Conservation (phyloP, 2,888 invertebrate genomes). For the Monoplex corrugatus region DNA sequence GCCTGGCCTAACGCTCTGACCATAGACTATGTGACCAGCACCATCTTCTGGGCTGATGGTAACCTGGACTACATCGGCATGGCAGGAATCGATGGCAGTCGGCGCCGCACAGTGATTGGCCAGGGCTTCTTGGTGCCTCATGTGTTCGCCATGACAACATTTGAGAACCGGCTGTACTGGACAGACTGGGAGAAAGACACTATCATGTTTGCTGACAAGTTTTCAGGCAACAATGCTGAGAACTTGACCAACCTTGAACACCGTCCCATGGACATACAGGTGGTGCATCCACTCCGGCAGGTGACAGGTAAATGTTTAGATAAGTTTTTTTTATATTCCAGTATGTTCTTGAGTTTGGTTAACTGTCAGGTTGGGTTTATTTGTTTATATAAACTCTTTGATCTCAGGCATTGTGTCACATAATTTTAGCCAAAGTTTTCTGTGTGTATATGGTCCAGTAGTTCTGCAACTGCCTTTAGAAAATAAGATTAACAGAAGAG, state of each 20-base stretch:
- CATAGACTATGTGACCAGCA: slow-evolving; percentile 96
- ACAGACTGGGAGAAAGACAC: slow-evolving; percentile 99
- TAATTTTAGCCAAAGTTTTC: no score
- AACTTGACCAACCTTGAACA: slow-evolving; percentile 82
- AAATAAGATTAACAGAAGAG: no score
- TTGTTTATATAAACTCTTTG: no score
- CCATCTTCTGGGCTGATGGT: slow-evolving; percentile 98
- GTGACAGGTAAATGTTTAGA: slow-evolving; percentile 73
- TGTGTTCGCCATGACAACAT: slow-evolving; percentile 92
- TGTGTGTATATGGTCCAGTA: no score
- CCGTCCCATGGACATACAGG: slow-evolving; percentile 94
- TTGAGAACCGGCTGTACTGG: slow-evolving; percentile 94
- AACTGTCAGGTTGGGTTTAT: no score
- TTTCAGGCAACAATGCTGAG: slow-evolving; percentile 86
- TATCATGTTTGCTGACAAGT: slow-evolving; percentile 95
- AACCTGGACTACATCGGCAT: slow-evolving; percentile 97
- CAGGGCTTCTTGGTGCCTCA: slow-evolving; percentile 84
- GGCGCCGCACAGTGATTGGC: slow-evolving; percentile 88
- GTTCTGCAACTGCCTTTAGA: no score
- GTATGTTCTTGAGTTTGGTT: neutral
- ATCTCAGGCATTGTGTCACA: no score
- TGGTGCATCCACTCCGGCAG: slow-evolving; percentile 91
- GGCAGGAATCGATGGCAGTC: slow-evolving; percentile 90
- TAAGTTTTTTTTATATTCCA: neutral
- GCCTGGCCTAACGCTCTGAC: slow-evolving; percentile 99